Conservation (phyloP, 2,797 vertebrate species). For the Galago senegalensis region DNA sequence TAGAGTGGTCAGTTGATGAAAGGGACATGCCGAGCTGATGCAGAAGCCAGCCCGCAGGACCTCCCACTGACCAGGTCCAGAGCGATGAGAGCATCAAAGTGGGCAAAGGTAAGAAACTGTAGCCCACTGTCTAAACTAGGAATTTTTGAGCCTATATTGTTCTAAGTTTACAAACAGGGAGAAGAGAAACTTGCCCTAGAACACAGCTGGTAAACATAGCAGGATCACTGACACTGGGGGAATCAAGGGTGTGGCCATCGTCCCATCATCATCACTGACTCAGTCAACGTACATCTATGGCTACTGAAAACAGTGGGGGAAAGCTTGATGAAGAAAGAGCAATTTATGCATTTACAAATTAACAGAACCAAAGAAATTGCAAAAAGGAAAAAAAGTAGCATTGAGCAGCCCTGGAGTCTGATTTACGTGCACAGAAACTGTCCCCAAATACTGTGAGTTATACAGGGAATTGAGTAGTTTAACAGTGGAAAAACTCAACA, state of each 20-base stretch:
- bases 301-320: neutral
- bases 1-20: neutral
- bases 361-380: slow-evolving; percentile 8
- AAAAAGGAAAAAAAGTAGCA: neutral
- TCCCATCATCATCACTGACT: neutral
- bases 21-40: neutral
- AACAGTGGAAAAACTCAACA: neutral
- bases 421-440: neutral
- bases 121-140: neutral
- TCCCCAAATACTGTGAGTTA: neutral
- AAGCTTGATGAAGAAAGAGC: neutral
- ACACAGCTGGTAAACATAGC: neutral
- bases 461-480: neutral
- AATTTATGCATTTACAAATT: neutral
- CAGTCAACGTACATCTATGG: neutral
- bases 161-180: neutral
- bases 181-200: neutral
- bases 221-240: neutral
- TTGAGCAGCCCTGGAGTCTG: neutral
- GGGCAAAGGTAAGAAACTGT: neutral
- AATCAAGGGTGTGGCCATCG: neutral
- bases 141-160: neutral
- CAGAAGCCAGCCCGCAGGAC: neutral
- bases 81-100: neutral
- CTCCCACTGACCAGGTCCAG: neutral